Evolutionary conservation across 1,140 invertebrate species (phyloP).

Genomic region (Anastatus disparis): DNA sequence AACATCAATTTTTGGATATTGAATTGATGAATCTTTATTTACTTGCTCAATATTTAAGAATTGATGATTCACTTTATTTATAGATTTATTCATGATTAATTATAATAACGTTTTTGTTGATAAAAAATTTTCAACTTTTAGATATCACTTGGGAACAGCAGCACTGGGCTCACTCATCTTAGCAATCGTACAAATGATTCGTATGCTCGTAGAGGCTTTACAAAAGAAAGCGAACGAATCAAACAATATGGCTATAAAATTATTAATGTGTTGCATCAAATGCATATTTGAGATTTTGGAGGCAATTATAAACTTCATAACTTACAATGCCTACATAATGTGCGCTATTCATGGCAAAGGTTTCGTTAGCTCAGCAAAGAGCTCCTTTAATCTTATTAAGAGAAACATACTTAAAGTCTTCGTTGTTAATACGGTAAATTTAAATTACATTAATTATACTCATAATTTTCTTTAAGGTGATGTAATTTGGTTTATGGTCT

Average conservation of each 20-base stretch:
- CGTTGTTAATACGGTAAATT: constrained; percentile 86
- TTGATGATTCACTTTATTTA: too few species aligned
- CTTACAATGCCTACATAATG: constrained; percentile 96
- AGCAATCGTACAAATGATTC: constrained; percentile 87
- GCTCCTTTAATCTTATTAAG: constrained; percentile 90
- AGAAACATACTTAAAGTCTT: constrained; percentile 88
- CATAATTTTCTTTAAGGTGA: too few species aligned
- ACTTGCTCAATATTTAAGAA: too few species aligned
- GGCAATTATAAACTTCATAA: constrained; percentile 85
- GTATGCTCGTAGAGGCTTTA: constrained; percentile 81
- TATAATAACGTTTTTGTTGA: not conserved
- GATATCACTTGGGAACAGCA: constrained; percentile 90
- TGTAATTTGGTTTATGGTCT: too few species aligned
- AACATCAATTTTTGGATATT: not conserved
- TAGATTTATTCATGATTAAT: too few species aligned
- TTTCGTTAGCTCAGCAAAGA: constrained; percentile 88
- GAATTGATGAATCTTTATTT: too few species aligned
- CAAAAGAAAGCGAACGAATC: constrained; percentile 84
- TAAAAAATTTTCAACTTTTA: too few species aligned
- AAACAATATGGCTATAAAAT: constrained; percentile 74
- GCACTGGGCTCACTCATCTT: constrained; percentile 94
- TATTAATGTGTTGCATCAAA: constrained; percentile 76
- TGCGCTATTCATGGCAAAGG: constrained; percentile 93
- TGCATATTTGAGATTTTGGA: constrained; percentile 94
- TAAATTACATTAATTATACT: too few species aligned